These are phyloP conservation scores for Pseudomyrmex flavicornis DNA, from an alignment of 1,140 invertebrate species.

Conservation along the genomic window DNA sequence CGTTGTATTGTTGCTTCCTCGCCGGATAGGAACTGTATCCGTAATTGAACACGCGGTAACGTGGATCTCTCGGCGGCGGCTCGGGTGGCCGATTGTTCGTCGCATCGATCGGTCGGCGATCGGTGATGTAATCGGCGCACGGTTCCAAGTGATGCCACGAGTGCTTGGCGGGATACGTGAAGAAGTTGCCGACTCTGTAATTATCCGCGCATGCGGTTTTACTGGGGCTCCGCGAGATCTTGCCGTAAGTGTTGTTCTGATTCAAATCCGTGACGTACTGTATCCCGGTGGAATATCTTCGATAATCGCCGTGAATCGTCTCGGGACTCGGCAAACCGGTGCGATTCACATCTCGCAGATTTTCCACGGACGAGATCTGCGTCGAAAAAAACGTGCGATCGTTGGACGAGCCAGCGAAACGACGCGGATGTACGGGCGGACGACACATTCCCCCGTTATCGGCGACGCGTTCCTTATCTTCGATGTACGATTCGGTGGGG, in stretches of 20 bases:
- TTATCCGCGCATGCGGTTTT: not conserved
- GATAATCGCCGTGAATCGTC: conserved; percentile 35
- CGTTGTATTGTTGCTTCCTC: conserved; percentile 66
- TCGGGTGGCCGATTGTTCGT: conserved; percentile 85
- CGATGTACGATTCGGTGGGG: conserved; percentile 1
- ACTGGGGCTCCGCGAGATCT: conserved; percentile 74
- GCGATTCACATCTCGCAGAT: conserved; percentile 9
- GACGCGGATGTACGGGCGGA: conserved; percentile 38
- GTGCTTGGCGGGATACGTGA: conserved; percentile 18
- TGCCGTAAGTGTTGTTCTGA: conserved; percentile 69
- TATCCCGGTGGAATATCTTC: conserved; percentile 14
- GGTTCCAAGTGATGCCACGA: conserved; percentile 77
- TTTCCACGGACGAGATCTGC: conserved; percentile 55
- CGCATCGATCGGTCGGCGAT: conserved; percentile 7
- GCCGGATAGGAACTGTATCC: conserved; percentile 81
- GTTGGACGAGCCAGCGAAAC: conserved; percentile 24
- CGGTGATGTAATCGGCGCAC: conserved; percentile 6
- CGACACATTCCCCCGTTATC: conserved; percentile 29
- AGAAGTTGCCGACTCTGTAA: conserved; percentile 11
- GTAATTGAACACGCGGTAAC: conserved; percentile 84
- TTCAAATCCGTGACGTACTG: conserved; percentile 67
- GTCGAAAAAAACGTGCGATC: conserved; percentile 24
- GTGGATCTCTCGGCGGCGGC: conserved; percentile 90
- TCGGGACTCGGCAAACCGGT: not conserved
- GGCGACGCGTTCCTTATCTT: conserved; percentile 61